Percentiles rank a stretch among this genome's conserved stretches.
These are phyloP conservation scores for Semicossyphus pulcher DNA, from an alignment of 2,113 vertebrate genomes.

Conservation along the genomic window DNA sequence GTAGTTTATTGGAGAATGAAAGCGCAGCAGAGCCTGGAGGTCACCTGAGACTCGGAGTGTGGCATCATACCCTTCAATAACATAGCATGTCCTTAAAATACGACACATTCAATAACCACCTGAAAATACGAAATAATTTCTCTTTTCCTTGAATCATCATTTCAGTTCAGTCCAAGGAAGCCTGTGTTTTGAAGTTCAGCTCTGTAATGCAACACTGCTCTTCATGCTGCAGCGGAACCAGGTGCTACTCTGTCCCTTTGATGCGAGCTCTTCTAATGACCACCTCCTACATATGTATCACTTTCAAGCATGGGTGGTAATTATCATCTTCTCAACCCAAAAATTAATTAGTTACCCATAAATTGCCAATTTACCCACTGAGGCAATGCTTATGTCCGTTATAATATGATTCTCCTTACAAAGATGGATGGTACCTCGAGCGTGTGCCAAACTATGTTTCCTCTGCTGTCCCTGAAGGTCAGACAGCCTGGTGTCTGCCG, in stretches of 20 bases:
- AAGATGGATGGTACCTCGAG: conserved; percentile 62
- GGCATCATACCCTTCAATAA: too few relatives aligned
- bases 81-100: too few relatives aligned
- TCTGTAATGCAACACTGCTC: too few relatives aligned
- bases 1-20: too few relatives aligned
- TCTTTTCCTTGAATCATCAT: too few relatives aligned
- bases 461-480: conserved; percentile 63
- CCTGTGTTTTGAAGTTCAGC: too few relatives aligned
- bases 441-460: conserved; percentile 53
- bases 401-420: conserved; percentile 60
- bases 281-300: conserved; percentile 59
- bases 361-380: conserved; percentile 75
- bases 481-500: conserved; percentile 43
- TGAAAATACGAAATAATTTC: too few relatives aligned
- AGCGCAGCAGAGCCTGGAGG: too few relatives aligned
- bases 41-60: too few relatives aligned
- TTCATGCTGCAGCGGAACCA: not conserved
- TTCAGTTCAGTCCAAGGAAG: too few relatives aligned
- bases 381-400: conserved; percentile 60
- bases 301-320: conserved; percentile 75
- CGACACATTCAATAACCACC: too few relatives aligned
- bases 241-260: conserved; percentile 27
- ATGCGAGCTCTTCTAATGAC: conserved; percentile 57
- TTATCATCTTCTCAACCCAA: conserved; percentile 71
- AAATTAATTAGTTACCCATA: conserved; percentile 78